phyloP scores from a whole-genome alignment of 2,888 invertebrate species.

The Cheilosia scutellata region DNA sequence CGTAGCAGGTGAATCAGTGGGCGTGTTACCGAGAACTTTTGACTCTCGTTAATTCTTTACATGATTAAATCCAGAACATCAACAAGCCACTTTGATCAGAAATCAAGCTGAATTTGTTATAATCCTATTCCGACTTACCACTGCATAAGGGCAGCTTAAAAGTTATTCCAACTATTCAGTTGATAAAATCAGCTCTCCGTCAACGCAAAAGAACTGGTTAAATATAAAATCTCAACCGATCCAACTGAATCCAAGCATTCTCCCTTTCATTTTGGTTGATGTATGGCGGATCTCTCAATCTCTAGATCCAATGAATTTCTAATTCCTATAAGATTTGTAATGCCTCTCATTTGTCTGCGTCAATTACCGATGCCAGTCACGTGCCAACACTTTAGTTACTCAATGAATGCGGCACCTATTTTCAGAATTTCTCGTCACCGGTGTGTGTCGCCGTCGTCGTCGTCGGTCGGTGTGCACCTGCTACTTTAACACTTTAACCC shows the following conservation, averaged over 20 bases:
- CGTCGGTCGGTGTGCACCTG: constrained; percentile 3
- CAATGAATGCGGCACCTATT: constrained; percentile 43
- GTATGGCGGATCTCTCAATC: neutral
- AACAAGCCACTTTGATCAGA: too few species aligned
- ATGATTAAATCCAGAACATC: too few species aligned
- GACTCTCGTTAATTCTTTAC: too few species aligned
- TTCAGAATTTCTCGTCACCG: constrained; percentile 31
- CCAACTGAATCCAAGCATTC: neutral
- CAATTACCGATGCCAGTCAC: constrained; percentile 23
- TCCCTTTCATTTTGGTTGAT: neutral
- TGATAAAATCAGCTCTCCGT: neutral
- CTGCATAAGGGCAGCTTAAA: too few species aligned
- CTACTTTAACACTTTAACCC: neutral
- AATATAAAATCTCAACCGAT: neutral
- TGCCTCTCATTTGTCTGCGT: neutral
- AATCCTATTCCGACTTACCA: too few species aligned
- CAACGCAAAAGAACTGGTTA: neutral
- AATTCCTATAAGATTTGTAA: neutral
- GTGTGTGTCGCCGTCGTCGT: neutral
- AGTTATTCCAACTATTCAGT: neutral
- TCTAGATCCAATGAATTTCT: neutral
- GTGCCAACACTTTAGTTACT: constrained; percentile 13
- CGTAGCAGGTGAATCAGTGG: too few species aligned
- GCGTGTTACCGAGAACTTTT: too few species aligned
- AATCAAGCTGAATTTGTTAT: too few species aligned